Conservation (phyloP, 2,888 invertebrate genomes). For the Heliconius ethilla region DNA sequence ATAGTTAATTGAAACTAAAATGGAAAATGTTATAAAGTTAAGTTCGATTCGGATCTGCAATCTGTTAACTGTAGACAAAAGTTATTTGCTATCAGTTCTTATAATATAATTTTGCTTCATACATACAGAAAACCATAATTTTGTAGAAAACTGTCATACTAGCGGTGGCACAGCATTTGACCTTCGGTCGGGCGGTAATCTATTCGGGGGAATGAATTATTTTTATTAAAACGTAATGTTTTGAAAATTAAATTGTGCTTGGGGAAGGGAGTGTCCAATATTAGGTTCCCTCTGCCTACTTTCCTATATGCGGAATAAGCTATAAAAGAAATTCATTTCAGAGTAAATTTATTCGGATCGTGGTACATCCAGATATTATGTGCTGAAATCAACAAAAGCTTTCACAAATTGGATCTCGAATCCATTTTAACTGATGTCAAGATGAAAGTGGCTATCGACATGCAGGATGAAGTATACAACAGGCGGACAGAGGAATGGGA, state of each 20-base stretch:
- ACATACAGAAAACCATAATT: no score
- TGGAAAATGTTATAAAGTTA: no score
- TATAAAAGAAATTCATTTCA: slow-evolving; percentile 48
- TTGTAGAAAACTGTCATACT: no score
- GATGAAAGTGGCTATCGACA: slow-evolving; percentile 64
- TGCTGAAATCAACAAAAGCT: slow-evolving; percentile 57
- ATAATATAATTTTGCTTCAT: no score
- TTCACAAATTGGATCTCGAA: slow-evolving; percentile 58
- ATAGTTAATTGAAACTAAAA: no score
- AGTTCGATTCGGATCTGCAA: no score
- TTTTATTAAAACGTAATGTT: no score
- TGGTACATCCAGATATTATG: slow-evolving; percentile 73
- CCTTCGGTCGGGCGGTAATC: no score
- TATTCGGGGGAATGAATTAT: no score
- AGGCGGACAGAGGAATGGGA: slow-evolving; percentile 53
- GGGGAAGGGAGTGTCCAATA: neutral
- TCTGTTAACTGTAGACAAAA: no score
- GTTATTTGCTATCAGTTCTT: no score
- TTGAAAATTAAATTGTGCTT: neutral
- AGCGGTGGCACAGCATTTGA: no score
- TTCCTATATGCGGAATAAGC: neutral
- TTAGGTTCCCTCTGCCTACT: neutral
- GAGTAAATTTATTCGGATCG: slow-evolving; percentile 60
- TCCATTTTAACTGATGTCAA: slow-evolving; percentile 67
- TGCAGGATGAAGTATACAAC: slow-evolving; percentile 54